Evolutionary conservation across 2,797 vertebrate species (phyloP).

Genomic region (Sebastes glaucus): DNA sequence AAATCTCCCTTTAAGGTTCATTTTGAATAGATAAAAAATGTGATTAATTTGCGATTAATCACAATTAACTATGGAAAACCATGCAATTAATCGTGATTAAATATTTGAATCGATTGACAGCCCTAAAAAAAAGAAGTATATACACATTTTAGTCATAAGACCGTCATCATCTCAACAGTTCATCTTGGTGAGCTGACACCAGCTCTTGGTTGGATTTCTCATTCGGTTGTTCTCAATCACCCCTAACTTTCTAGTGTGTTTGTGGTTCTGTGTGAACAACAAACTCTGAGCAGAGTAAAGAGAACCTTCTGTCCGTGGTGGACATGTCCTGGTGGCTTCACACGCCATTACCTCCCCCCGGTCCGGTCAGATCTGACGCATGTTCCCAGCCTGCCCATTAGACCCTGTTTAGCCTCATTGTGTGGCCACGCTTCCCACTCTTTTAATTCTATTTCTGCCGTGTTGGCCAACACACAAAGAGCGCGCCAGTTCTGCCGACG

Average conservation of each 20-base stretch:
- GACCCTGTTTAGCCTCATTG: conserved; percentile 35
- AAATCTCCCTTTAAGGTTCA: too few relatives aligned
- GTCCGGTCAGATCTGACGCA: not conserved
- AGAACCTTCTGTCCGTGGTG: not conserved
- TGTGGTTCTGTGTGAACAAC: not conserved
- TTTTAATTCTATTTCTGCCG: conserved; percentile 39
- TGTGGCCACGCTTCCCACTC: conserved; percentile 41
- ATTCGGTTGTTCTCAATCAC: not conserved
- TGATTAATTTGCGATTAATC: too few relatives aligned
- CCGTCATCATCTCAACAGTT: not conserved
- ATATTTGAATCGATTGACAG: too few relatives aligned
- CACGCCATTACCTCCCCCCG: conserved; percentile 4
- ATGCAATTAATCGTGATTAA: too few relatives aligned
- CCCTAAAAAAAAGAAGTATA: too few relatives aligned
- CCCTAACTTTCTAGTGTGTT: not conserved
- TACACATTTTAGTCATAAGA: not conserved
- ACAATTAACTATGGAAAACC: too few relatives aligned
- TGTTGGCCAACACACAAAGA: conserved; percentile 40
- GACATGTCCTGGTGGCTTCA: conserved; percentile 8
- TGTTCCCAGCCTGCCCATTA: conserved; percentile 12
- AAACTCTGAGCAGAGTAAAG: not conserved
- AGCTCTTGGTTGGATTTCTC: not conserved
- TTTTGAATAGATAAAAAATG: too few relatives aligned
- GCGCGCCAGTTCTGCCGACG: conserved; percentile 9
- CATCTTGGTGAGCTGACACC: not conserved